phyloP scores from a whole-genome alignment of 2,888 invertebrate genomes.

The Tipula confusa region DNA sequence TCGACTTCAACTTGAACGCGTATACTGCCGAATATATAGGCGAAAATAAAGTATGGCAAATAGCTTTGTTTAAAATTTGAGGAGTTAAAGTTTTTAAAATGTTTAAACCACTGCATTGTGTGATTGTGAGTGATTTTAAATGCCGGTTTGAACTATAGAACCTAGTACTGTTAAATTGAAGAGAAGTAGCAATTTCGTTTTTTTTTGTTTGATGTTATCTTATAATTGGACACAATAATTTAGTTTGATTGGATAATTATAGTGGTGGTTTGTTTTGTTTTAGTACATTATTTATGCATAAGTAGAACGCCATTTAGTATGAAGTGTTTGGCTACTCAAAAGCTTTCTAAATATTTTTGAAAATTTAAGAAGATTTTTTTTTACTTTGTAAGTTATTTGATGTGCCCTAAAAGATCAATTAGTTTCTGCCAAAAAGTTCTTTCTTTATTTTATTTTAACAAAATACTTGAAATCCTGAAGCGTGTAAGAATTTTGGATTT shows the following conservation, averaged over 20 bases:
- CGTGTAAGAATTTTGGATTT: too few species aligned
- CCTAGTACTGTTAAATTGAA: too few species aligned
- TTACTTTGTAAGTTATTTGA: too few species aligned
- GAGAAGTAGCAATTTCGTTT: not conserved
- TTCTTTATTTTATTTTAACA: too few species aligned
- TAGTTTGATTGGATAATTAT: not conserved
- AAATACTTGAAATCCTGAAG: too few species aligned
- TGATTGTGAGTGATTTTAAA: not conserved
- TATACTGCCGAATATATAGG: not conserved
- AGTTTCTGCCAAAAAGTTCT: too few species aligned
- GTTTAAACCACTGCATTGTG: not conserved
- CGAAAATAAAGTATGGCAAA: not conserved
- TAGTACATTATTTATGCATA: too few species aligned
- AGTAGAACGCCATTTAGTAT: too few species aligned
- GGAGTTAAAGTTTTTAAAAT: not conserved
- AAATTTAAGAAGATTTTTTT: too few species aligned
- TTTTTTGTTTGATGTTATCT: not conserved
- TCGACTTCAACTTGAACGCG: not conserved
- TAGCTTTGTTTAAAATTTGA: not conserved
- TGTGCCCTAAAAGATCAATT: too few species aligned
- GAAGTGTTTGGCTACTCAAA: too few species aligned
- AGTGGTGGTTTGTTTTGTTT: not conserved
- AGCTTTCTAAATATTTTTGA: too few species aligned
- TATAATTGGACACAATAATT: not conserved
- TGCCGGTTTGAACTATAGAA: not conserved